These are phyloP conservation scores for Apotomis capreana DNA, from an alignment of 2,888 invertebrate genomes.

Conservation along the genomic window DNA sequence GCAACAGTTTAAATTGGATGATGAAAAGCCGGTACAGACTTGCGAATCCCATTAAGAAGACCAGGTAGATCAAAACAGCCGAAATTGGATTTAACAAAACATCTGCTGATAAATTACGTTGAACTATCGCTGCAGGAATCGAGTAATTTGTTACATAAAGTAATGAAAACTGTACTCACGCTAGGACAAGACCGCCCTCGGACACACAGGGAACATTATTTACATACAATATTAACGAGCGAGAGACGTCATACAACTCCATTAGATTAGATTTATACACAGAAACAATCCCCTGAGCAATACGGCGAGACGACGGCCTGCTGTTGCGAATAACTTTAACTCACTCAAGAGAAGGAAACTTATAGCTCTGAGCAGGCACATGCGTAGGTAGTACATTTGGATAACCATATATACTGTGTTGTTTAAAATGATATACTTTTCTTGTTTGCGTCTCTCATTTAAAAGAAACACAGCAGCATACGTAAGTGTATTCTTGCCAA, in stretches of 20 bases:
- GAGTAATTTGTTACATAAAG: not conserved
- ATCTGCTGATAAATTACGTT: not conserved
- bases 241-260: not conserved
- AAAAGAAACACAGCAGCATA: too few relatives aligned
- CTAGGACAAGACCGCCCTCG: not conserved
- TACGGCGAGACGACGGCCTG: not conserved
- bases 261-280: constrained; percentile 7
- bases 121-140: not conserved
- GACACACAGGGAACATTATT: constrained; percentile 19
- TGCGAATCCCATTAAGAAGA: not conserved
- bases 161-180: constrained; percentile 10
- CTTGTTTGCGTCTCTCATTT: too few relatives aligned
- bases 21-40: constrained; percentile 12
- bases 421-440: too few relatives aligned
- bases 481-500: too few relatives aligned
- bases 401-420: too few relatives aligned
- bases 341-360: too few relatives aligned
- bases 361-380: too few relatives aligned
- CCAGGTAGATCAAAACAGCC: constrained; percentile 17
- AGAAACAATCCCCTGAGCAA: constrained; percentile 1
- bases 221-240: constrained; percentile 19
- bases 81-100: not conserved
- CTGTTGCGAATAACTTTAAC: not conserved
- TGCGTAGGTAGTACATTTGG: too few relatives aligned
- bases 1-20: constrained; percentile 20